phyloP scores from a whole-genome alignment of 1,140 invertebrate species.

The Temnothorax longispinosus region DNA sequence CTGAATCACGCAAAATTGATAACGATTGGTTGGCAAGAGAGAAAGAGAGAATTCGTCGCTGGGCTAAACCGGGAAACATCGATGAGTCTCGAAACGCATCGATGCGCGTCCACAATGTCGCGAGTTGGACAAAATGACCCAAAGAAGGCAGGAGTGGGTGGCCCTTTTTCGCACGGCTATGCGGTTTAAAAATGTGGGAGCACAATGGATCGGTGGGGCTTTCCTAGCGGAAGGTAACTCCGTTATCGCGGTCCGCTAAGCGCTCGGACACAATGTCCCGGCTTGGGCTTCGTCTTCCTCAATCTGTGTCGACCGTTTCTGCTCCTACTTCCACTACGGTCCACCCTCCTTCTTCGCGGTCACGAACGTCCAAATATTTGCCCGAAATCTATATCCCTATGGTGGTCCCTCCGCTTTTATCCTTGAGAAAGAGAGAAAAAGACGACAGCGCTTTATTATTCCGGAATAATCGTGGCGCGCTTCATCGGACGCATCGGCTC shows the following conservation, averaged over 20 bases:
- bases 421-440: neutral
- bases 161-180: slow-evolving; percentile 65
- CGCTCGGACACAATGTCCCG: slow-evolving; percentile 77
- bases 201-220: slow-evolving; percentile 66
- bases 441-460: slow-evolving; percentile 64
- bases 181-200: slow-evolving; percentile 76
- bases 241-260: slow-evolving; percentile 80
- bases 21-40: slow-evolving; percentile 60
- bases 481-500: slow-evolving; percentile 63
- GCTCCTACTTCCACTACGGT: neutral
- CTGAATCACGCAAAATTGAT: neutral
- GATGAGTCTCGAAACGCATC: slow-evolving; percentile 50
- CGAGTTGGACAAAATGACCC: slow-evolving; percentile 12
- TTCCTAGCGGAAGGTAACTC: slow-evolving; percentile 70
- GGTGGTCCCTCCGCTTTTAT: slow-evolving; percentile 16
- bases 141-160: slow-evolving; percentile 15
- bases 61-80: neutral
- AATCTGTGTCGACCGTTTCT: slow-evolving; percentile 22
- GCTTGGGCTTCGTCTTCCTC: slow-evolving; percentile 25
- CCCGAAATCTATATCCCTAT: slow-evolving; percentile 72
- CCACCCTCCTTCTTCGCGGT: slow-evolving; percentile 56
- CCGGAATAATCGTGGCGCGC: slow-evolving; percentile 65
- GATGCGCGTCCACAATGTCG: slow-evolving; percentile 61
- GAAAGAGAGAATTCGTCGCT: slow-evolving; percentile 36
- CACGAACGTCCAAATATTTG: slow-evolving; percentile 82